Evolutionary conservation across 2,797 vertebrate genomes (phyloP), one percentile per base, ranked within the genome.

Genomic region (Siniperca scherzeri): DNA sequence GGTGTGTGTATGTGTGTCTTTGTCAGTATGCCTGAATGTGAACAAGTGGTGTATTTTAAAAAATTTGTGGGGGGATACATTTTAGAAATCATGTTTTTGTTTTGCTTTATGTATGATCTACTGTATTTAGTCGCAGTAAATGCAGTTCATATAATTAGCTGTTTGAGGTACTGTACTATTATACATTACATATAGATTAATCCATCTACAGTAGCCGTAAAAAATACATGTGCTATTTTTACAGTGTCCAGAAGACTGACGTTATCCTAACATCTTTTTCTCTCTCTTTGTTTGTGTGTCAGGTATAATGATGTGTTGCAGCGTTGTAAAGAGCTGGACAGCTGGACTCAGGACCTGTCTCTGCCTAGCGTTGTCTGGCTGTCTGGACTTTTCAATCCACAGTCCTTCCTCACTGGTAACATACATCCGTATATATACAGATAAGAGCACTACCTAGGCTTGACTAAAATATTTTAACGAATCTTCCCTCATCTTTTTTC

Each of bases 321-420:
- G 83, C 95, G 96, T 3, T 96, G 97, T 90, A 95, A 96, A 88
- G 97, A 98, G 94, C 94, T 96, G 86, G 95, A 97, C 77, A 93
- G 89, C 81, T 96, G 96, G 97, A 96, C 97, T 82, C 96, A 96
- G 89, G 95, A 97, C 93, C 94, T 97, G 89, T 95, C 96, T 92
- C 97, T 97, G 91, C 98, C 97, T 62, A 94, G 91, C 84, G 95
- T 96, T 69, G 96, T 98, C 93, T 99, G 97, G 97, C 94, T 98
- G 89, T 97, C 97, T 89, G 97, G 97, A 86, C 96, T 98, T 93
- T 99, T 97, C 95, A 98, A 98, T 95, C 98, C 97, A 75, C 98
- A 99, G 95, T 98, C 98, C 90, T 99, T 98, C 93, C 97, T 99
- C 94, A 98, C 98, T 89, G 98, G 98, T 99, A 97, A 95, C 92